phyloP scores from a whole-genome alignment of 2,113 vertebrate species.

The Aythya baeri region DNA sequence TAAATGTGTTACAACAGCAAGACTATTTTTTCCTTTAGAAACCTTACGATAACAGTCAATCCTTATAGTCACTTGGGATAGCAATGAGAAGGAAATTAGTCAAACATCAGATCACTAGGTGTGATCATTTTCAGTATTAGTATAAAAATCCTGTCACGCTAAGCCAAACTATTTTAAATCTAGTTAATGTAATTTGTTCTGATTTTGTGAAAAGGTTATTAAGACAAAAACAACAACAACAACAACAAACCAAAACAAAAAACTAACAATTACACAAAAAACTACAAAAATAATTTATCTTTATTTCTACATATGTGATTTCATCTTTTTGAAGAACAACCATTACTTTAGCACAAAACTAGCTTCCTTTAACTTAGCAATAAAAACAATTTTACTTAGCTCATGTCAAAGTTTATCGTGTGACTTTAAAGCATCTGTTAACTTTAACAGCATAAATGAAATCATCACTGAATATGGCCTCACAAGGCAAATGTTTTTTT shows the following conservation, averaged over 20 bases:
- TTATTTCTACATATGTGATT: neutral
- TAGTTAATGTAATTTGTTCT: neutral
- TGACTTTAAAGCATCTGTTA: slow-evolving; percentile 77
- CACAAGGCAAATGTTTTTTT: slow-evolving; percentile 72
- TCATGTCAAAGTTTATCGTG: slow-evolving; percentile 76
- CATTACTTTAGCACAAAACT: neutral
- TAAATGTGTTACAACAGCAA: slow-evolving; percentile 39
- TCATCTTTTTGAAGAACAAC: slow-evolving; percentile 8
- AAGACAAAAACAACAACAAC: neutral
- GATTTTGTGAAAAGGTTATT: neutral
- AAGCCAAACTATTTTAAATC: neutral
- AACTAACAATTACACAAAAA: neutral
- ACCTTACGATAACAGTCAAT: slow-evolving; percentile 8
- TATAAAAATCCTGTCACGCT: neutral
- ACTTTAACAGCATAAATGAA: slow-evolving; percentile 75
- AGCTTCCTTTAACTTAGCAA: slow-evolving; percentile 16
- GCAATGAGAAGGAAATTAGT: neutral
- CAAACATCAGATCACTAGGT: neutral
- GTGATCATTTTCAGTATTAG: neutral
- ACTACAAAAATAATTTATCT: neutral
- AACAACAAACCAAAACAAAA: neutral
- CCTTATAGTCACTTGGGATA: neutral
- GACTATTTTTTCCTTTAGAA: slow-evolving; percentile 15
- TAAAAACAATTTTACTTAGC: slow-evolving; percentile 56
- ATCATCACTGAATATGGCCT: slow-evolving; percentile 75